phyloP scores from a whole-genome alignment of 2,113 vertebrate species.

The Puntigrus tetrazona region DNA sequence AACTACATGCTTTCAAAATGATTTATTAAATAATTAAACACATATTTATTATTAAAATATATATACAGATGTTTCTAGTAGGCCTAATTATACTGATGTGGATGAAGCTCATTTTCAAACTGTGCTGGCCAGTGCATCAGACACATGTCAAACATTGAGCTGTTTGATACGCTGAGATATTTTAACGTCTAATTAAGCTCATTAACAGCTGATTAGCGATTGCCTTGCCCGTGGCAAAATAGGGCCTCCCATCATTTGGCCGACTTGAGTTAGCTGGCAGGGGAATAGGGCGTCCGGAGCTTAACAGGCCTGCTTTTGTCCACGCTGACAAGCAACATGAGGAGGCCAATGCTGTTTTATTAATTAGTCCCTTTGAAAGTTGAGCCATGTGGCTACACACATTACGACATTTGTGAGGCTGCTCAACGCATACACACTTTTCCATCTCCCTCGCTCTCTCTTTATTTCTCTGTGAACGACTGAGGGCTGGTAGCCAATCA shows the following conservation, averaged over 20 bases:
- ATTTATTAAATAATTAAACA: not conserved
- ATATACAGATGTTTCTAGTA: not conserved
- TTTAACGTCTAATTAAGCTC: conserved; percentile 82
- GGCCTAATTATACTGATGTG: conserved; percentile 4
- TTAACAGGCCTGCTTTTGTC: conserved; percentile 61
- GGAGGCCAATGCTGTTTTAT: conserved; percentile 55
- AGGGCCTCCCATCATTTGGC: conserved; percentile 55
- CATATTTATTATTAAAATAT: not conserved
- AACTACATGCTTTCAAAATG: not conserved
- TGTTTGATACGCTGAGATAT: conserved; percentile 75
- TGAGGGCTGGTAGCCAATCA: conserved; percentile 43
- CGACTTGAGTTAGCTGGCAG: conserved; percentile 50
- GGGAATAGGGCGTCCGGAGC: conserved; percentile 52
- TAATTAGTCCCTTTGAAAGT: conserved; percentile 64
- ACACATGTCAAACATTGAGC: conserved; percentile 74
- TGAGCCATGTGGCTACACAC: conserved; percentile 55
- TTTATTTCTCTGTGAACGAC: conserved; percentile 34
- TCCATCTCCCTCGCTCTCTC: conserved; percentile 22
- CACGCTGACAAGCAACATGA: conserved; percentile 56
- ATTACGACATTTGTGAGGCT: conserved; percentile 55
- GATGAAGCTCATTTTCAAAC: conserved; percentile 3
- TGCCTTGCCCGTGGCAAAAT: conserved; percentile 69
- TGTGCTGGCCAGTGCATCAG: conserved; percentile 57
- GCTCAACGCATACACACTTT: conserved; percentile 39
- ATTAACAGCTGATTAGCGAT: conserved; percentile 81